Conservation (phyloP, 2,113 vertebrate genomes). For the Lophura nycthemera region DNA sequence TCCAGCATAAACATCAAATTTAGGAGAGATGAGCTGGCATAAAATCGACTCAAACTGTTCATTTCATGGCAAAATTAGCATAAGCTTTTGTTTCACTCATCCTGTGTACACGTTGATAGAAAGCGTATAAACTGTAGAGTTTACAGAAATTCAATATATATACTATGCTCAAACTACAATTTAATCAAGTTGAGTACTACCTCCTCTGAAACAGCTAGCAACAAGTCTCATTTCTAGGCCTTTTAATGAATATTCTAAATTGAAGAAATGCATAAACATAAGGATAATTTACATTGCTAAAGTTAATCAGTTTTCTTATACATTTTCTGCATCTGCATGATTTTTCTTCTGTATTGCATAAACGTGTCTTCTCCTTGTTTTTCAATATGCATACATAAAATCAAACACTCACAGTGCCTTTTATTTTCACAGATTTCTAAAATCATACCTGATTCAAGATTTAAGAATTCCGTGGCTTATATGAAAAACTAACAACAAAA, state of each 20-base stretch:
- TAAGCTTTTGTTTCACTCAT: background rate
- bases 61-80: background rate
- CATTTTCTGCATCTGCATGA: constrained; percentile 61
- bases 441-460: background rate
- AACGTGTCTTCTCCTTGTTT: constrained; percentile 18
- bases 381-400: constrained; percentile 32
- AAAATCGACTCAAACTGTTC: background rate
- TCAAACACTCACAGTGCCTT: background rate
- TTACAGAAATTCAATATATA: background rate
- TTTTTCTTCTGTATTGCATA: constrained; percentile 67
- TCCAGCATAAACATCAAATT: background rate
- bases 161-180: background rate
- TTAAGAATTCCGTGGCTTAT: background rate
- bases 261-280: constrained; percentile 72
- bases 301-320: constrained; percentile 72
- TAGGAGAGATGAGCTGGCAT: background rate
- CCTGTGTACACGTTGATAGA: too few relatives aligned
- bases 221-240: constrained; percentile 41
- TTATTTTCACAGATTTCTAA: constrained; percentile 20
- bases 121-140: too few relatives aligned
- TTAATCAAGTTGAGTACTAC: constrained; percentile 56
- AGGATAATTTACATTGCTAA: constrained; percentile 74
- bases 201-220: constrained; percentile 56
- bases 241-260: constrained; percentile 71
- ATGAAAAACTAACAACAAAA: constrained; percentile 13